These are phyloP conservation scores for Hesperophylax magnus DNA, from an alignment of 1,140 invertebrate genomes.

Conservation along the genomic window DNA sequence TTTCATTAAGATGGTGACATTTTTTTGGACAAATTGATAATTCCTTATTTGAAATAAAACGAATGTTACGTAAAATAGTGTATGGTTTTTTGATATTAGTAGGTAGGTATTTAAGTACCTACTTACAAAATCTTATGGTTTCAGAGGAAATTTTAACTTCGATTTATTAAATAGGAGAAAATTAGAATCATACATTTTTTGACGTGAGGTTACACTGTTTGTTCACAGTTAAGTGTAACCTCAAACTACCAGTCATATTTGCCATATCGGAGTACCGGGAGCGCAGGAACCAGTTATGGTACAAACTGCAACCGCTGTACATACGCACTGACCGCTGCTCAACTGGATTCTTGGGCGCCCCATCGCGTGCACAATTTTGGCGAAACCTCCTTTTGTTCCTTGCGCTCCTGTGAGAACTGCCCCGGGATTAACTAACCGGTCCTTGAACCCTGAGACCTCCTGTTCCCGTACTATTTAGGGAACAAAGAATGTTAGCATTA, in stretches of 20 bases:
- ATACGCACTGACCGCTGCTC: neutral
- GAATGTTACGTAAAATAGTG: no score
- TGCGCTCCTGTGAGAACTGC: slow-evolving; percentile 36
- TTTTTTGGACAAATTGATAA: no score
- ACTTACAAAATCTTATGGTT: no score
- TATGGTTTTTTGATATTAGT: no score
- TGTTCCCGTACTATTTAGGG: neutral
- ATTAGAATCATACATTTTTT: no score
- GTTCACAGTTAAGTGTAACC: no score
- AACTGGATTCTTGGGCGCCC: slow-evolving; percentile 24
- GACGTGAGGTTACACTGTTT: no score
- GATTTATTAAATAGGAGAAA: neutral
- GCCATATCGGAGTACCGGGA: neutral
- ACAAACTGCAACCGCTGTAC: neutral
- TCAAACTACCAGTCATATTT: no score
- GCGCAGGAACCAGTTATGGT: slow-evolving; percentile 34
- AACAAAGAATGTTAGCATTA: neutral
- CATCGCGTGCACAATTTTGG: slow-evolving; percentile 33
- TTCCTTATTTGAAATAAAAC: no score
- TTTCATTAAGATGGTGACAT: no score
- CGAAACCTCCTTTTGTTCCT: slow-evolving; percentile 27
- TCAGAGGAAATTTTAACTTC: no score
- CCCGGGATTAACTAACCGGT: slow-evolving; percentile 32
- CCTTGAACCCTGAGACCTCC: slow-evolving; percentile 3
- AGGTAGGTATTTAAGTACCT: no score